Base-by-base conservation (phyloP, 2,888 invertebrate genomes). In the Cosmia trapezina region DNA sequence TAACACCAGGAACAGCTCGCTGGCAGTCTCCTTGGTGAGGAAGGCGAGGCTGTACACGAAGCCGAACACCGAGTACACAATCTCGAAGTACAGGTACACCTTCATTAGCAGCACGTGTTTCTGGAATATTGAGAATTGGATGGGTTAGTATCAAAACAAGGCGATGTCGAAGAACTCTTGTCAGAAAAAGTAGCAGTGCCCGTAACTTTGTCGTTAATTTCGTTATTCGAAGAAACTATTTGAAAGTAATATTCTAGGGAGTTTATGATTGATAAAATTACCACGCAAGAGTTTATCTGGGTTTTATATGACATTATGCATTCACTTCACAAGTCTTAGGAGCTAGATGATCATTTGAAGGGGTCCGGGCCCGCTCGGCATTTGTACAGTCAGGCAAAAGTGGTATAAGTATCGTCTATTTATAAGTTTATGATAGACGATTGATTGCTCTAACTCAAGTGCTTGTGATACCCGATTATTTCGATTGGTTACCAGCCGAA, bases 21-120 rank as follows among this genome's bases (percentile, higher is more conserved):
- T 92, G 76, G 94, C 93, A 0, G 93, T 91, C 88, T 96, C 95
- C 73, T 85, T 89, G 73, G 91, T 93, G 83, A 96, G 90, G 90
- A 93, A 95, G 5, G 93, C 94, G 66, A 96, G 80, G 83, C 95
- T 94, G 90, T 94, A 95, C 56, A 93, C 80, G 86, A 96, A 94
- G 0, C 95, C 95, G 74, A 95, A 89, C 81, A 92, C 83, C 1
- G 95, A 93, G 89, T 95, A 95, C 5, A 92, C 90, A 54, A 96
- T 94, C 91, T 95, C 95, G 88, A 96, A 96, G 91, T 95, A 94
- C 70, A 96, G 87, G 88, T 95, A 96, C 17, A 93, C 70, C 81
- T 93, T 94, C 96, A 96, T 95, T 1, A 96, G 86, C 14, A 94
- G 75, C 68, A 95, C 94, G 81, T 95, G 94, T 94, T 96, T 96